These are phyloP conservation scores for Echeneis naucrates DNA, from an alignment of 2,797 vertebrate genomes.

Conservation along the genomic window DNA sequence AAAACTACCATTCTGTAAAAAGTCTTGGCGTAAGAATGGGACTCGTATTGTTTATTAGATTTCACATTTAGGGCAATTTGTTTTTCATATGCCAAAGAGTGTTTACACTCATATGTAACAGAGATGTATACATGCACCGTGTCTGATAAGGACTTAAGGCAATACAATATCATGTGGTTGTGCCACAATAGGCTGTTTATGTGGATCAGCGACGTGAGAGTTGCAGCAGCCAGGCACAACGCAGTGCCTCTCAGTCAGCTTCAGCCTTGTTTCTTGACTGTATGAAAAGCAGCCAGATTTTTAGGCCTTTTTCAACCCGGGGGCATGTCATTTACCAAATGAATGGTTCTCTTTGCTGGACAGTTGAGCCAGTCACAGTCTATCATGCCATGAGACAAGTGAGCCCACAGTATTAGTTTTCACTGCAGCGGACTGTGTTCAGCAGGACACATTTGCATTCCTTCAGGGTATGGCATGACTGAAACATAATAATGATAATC, in stretches of 20 bases:
- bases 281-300: slow-evolving; percentile 77
- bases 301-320: slow-evolving; percentile 66
- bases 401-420: slow-evolving; percentile 71
- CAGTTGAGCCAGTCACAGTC: slow-evolving; percentile 78
- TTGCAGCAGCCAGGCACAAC: slow-evolving; percentile 60
- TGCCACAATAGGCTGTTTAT: slow-evolving; percentile 74
- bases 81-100: slow-evolving; percentile 4
- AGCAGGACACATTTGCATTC: slow-evolving; percentile 62
- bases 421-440: slow-evolving; percentile 54
- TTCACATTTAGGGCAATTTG: slow-evolving; percentile 10
- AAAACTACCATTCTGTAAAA: slow-evolving; percentile 20
- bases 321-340: slow-evolving; percentile 80
- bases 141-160: slow-evolving; percentile 51
- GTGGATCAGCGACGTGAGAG: slow-evolving; percentile 56
- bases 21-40: background rate
- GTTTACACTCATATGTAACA: slow-evolving; percentile 26
- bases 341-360: slow-evolving; percentile 81
- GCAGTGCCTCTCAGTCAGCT: slow-evolving; percentile 57
- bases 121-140: slow-evolving; percentile 27
- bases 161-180: slow-evolving; percentile 61
- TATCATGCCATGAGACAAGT: slow-evolving; percentile 75
- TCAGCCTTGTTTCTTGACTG: slow-evolving; percentile 57
- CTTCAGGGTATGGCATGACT: slow-evolving; percentile 33
- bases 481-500: slow-evolving; percentile 43
- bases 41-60: slow-evolving; percentile 5